Evolutionary conservation across 64 coral and sea anemone species (phyloP), one percentile per base, ranked within the genome.

Genomic region (Catalaphyllia jardinei): DNA sequence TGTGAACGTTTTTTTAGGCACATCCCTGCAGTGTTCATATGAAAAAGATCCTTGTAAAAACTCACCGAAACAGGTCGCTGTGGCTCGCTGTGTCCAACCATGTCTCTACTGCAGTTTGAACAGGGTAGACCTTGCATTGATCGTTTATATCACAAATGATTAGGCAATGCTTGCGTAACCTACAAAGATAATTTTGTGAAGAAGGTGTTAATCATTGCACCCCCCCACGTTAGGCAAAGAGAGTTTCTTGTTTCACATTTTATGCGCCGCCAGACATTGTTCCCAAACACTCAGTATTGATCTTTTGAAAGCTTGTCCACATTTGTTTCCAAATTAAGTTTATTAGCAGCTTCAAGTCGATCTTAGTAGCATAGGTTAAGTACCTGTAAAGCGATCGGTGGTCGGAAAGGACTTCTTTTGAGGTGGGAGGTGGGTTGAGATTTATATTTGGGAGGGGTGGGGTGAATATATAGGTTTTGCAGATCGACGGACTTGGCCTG

Each of bases 41-140:
- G 6, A 57, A 12, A 57, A 57, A 57, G 8, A 57, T 13, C 10
- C 15, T 1, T 57, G 54, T 57, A 4, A 25, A 69, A 83, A 83
- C 79, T 83, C 22, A 83, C 79, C 28, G 20, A 64, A 83, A 18
- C 19, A n/a, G 60, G 8, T 10, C 11, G 59, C 18, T 83, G 55
- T 1, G 60, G 31, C 19, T 83, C 60, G 17, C 19, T 65, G 31
- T 20, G 79, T 33, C 79, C 79, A 20, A 83, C 79, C 79, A 83
- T 83, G 60, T 39, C 31, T 64, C 0, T 1, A 14, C 31, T 63
- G 59, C 31, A 65, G 30, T 49, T 83, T 65, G 28, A 31, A 39
- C 28, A 39, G 16, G 79, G 30, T n/a, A 83, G 46, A 4, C 11
- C 61, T 83, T 83, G 79, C 79, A 83, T 83, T 61, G 61, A 83